Evolutionary conservation across 2,888 invertebrate genomes (phyloP).

Genomic region (Gibbula magus): DNA sequence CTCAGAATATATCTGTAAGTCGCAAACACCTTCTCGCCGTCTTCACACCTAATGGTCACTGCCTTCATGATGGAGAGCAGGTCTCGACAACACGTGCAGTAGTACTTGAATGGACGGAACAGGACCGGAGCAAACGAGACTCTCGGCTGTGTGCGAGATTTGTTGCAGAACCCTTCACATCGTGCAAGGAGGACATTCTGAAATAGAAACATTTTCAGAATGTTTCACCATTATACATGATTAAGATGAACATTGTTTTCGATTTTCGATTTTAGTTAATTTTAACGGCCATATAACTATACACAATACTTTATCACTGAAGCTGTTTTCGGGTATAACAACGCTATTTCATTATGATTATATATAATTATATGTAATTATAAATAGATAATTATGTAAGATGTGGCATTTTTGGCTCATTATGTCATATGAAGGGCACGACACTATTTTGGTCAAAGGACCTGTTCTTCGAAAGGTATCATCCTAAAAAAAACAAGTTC

Average conservation of each 20-base stretch:
- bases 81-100: constrained; percentile 49
- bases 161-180: constrained; percentile 50
- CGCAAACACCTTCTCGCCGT: constrained; percentile 42
- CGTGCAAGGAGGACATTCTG: constrained; percentile 50
- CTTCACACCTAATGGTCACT: constrained; percentile 43
- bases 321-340: not conserved
- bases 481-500: too few species aligned
- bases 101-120: constrained; percentile 46
- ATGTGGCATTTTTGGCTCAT: too few species aligned
- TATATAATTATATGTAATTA: too few species aligned
- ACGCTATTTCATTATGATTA: too few species aligned
- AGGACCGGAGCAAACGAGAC: constrained; percentile 50
- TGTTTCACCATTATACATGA: too few species aligned
- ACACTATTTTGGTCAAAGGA: too few species aligned
- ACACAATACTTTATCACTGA: not conserved
- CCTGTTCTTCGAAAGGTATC: too few species aligned
- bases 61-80: constrained; percentile 54
- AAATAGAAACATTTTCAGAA: too few species aligned
- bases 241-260: too few species aligned
- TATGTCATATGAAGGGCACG: too few species aligned
- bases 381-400: too few species aligned
- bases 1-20: constrained; percentile 52
- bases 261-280: too few species aligned
- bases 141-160: constrained; percentile 45
- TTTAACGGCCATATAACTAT: not conserved